A percentile compares a stretch with the other conserved stretches of the same genome.
These are phyloP conservation scores for Perca flavescens DNA, from an alignment of 2,113 vertebrate genomes.

Conservation along the genomic window DNA sequence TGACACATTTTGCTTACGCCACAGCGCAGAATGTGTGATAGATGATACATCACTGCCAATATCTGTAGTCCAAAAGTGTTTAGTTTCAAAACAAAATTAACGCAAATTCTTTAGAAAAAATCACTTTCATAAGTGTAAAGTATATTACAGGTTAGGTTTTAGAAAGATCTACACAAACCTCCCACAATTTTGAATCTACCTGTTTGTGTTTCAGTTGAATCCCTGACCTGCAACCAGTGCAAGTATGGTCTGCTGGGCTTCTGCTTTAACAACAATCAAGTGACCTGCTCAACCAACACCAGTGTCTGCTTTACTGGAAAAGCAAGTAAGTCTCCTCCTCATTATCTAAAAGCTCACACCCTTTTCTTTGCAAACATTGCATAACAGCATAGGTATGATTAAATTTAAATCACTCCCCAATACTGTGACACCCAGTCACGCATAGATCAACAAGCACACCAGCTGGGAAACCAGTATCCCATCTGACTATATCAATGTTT, in stretches of 20 bases:
- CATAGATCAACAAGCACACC: not conserved
- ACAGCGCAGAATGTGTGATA: not conserved
- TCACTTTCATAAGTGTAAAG: not conserved
- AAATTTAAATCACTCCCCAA: not conserved
- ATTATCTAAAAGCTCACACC: not conserved
- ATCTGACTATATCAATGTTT: not conserved
- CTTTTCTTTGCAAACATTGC: not conserved
- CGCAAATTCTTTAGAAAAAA: not conserved
- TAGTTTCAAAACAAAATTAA: too few species aligned
- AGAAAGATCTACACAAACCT: not conserved
- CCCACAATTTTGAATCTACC: too few species aligned
- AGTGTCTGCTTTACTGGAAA: constrained; percentile 59
- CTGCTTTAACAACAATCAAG: not conserved
- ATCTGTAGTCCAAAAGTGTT: not conserved
- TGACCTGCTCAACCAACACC: constrained; percentile 2
- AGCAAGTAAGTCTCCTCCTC: constrained; percentile 60
- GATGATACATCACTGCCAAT: not conserved
- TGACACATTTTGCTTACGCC: not conserved
- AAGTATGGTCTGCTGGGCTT: accelerated
- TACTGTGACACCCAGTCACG: not conserved
- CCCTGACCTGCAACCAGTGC: constrained; percentile 79
- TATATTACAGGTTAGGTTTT: not conserved
- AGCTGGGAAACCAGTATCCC: not conserved
- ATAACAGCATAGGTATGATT: not conserved
- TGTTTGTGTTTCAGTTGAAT: constrained; percentile 71